Conservation (phyloP, 2,113 vertebrate species). For the Brachyistius frenatus region DNA sequence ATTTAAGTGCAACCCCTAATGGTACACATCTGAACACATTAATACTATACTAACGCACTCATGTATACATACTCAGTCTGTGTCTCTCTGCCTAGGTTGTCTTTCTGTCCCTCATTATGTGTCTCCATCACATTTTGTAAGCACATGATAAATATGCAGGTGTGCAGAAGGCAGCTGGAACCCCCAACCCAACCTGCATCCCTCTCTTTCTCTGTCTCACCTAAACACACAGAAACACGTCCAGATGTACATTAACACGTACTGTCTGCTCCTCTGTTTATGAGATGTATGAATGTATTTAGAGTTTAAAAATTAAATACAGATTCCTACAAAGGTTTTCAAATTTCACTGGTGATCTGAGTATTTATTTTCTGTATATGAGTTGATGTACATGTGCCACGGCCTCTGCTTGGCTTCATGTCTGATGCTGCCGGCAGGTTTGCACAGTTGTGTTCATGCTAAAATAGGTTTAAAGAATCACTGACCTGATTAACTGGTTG, state of each 20-base stretch:
- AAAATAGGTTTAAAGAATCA: conserved; percentile 16
- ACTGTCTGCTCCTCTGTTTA: conserved; percentile 64
- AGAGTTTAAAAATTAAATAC: conserved; percentile 76
- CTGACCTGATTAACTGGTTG: conserved; percentile 14
- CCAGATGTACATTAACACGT: conserved; percentile 32
- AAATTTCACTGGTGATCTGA: conserved; percentile 53
- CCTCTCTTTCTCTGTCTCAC: background rate
- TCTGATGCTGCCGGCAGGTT: background rate
- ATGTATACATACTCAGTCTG: conserved; percentile 8
- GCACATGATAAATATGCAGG: conserved; percentile 62
- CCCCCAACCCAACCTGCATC: conserved; percentile 34
- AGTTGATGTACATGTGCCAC: background rate
- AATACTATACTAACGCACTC: conserved; percentile 11
- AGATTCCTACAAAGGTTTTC: conserved; percentile 79
- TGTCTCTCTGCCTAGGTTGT: conserved; percentile 27
- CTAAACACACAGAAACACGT: background rate
- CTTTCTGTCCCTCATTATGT: conserved; percentile 29
- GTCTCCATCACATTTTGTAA: conserved; percentile 60
- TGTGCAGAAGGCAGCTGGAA: conserved; percentile 77
- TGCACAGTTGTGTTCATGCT: background rate
- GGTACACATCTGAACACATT: conserved; percentile 18
- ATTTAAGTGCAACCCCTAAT: background rate
- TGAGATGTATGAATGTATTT: conserved; percentile 82
- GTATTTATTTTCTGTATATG: conserved; percentile 28
- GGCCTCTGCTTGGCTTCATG: background rate